A percentile compares a stretch with the other conserved stretches of the same genome.
These are phyloP conservation scores for Leptosomus discolor DNA, from an alignment of 2,113 vertebrate genomes.

Conservation along the genomic window DNA sequence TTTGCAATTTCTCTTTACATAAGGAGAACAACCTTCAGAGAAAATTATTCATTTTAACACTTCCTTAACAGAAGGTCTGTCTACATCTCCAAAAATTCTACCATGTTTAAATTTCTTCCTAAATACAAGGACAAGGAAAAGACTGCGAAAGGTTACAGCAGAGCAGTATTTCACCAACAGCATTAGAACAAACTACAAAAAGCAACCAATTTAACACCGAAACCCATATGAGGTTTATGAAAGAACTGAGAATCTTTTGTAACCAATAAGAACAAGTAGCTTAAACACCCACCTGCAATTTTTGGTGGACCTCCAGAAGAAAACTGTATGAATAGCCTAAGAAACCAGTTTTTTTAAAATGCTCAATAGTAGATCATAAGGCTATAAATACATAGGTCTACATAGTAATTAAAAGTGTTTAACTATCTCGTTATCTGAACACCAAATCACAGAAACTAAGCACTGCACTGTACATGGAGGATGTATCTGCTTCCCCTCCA, in stretches of 20 bases:
- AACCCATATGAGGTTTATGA: not conserved
- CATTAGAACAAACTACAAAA: not conserved
- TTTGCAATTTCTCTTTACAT: not conserved
- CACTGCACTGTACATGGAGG: rapidly evolving
- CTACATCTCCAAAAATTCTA: not conserved
- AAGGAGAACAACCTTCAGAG: not conserved
- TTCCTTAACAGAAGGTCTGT: not conserved
- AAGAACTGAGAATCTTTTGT: not conserved
- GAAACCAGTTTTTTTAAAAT: not conserved
- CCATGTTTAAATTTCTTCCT: not conserved
- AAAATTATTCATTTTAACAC: not conserved
- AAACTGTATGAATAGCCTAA: not conserved
- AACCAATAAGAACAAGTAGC: not conserved
- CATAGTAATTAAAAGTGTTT: not conserved
- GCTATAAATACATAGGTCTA: not conserved
- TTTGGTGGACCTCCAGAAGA: not conserved
- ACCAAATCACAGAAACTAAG: not conserved
- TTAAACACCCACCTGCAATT: not conserved
- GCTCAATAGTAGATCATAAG: not conserved
- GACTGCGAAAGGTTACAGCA: not conserved
- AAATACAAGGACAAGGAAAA: not conserved
- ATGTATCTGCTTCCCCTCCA: rapidly evolving
- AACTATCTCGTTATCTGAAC: not conserved
- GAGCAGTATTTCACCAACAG: not conserved
- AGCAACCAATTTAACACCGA: not conserved